A percentile compares a stretch with the other conserved stretches of the same genome.
These are phyloP conservation scores for Galaxias olidus DNA, from an alignment of 2,797 vertebrate species.

Conservation along the genomic window DNA sequence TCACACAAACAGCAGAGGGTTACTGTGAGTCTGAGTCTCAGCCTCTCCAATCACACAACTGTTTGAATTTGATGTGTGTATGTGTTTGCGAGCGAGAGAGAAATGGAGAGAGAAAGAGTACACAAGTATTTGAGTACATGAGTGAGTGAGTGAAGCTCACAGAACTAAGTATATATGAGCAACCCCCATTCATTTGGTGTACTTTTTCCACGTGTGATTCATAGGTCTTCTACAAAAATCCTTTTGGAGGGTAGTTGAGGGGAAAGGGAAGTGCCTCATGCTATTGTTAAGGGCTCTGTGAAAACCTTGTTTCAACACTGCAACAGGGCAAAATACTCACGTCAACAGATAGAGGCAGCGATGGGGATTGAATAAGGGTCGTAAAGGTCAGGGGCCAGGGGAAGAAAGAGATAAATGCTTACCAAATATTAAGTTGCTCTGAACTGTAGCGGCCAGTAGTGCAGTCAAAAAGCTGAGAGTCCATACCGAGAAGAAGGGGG, in stretches of 20 bases:
- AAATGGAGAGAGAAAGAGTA: background rate
- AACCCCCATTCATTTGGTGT: constrained; percentile 2
- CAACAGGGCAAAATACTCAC: constrained; percentile 52
- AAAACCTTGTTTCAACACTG: constrained; percentile 63
- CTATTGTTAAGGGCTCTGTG: constrained; percentile 67
- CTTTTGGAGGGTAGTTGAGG: constrained; percentile 50
- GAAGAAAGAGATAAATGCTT: constrained; percentile 26
- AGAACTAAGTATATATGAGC: constrained; percentile 11
- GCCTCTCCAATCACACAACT: too few relatives aligned
- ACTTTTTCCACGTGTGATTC: constrained; percentile 49
- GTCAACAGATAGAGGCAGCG: constrained; percentile 49
- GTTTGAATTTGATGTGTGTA: constrained; percentile 6
- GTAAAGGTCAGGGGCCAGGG: background rate
- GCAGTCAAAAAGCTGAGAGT: constrained; percentile 60
- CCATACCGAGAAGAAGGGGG: constrained; percentile 61
- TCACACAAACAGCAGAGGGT: constrained; percentile 24
- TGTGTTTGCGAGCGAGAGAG: constrained; percentile 1
- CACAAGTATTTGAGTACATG: background rate
- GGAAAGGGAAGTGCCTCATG: constrained; percentile 54
- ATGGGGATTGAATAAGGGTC: constrained; percentile 6
- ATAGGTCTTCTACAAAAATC: constrained; percentile 63
- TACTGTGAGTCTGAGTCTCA: constrained; percentile 14
- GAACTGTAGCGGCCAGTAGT: constrained; percentile 56
- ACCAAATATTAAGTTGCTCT: constrained; percentile 63
- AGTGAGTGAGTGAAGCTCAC: background rate